Conservation (phyloP, 2,888 invertebrate species). For the Troides oblongomaculatus region DNA sequence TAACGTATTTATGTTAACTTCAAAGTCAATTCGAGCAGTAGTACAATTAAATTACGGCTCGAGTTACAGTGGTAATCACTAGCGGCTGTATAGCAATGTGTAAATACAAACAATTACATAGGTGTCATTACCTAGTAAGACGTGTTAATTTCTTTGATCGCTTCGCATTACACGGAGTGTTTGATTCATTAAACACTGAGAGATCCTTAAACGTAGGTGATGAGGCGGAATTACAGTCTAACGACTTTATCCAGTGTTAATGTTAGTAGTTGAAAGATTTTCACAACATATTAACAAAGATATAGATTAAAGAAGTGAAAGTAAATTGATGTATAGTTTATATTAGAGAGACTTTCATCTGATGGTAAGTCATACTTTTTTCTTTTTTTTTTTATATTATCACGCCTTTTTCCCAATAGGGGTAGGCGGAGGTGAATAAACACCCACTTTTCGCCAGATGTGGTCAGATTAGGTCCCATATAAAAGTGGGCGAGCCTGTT, state of each 20-base stretch:
- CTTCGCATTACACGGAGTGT: constrained; percentile 2
- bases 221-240: constrained; percentile 5
- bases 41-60: neutral
- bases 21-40: no score
- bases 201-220: constrained; percentile 10
- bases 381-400: no score
- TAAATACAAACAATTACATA: neutral
- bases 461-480: no score
- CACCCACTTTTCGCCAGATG: no score
- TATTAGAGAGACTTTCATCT: no score
- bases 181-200: constrained; percentile 11
- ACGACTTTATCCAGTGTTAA: constrained; percentile 13
- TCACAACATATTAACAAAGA: neutral
- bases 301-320: neutral
- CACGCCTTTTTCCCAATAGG: no score
- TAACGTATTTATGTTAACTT: no score
- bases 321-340: no score
- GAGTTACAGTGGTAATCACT: neutral
- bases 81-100: neutral
- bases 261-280: neutral
- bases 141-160: neutral
- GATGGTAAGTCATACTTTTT: no score
- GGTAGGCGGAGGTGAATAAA: no score
- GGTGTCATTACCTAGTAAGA: neutral
- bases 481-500: no score